Evolutionary conservation across 2,113 vertebrate species (phyloP).

Genomic region (Vanacampus margaritifer): DNA sequence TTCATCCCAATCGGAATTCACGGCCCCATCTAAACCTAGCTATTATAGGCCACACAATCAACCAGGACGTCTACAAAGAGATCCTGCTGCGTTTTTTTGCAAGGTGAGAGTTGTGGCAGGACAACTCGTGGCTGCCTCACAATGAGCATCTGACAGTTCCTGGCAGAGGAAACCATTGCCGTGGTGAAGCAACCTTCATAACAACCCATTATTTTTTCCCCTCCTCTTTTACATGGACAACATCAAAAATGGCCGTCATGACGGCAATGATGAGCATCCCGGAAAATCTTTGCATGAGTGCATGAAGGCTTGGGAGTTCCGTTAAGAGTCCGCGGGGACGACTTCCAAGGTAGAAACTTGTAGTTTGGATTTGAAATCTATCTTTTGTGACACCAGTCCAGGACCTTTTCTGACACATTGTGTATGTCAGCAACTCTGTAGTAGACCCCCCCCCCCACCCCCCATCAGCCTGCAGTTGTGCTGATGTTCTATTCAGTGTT

Average conservation of each 20-base stretch:
- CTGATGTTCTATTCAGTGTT: slow-evolving; percentile 36
- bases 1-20: too few relatives aligned
- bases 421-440: neutral
- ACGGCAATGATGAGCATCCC: too few relatives aligned
- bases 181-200: neutral
- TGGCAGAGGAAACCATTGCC: neutral
- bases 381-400: neutral
- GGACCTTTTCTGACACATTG: neutral
- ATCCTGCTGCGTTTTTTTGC: neutral
- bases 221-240: too few relatives aligned
- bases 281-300: neutral
- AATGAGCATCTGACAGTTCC: neutral
- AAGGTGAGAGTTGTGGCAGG: too few relatives aligned
- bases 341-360: neutral
- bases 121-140: neutral
- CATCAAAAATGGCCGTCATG: too few relatives aligned
- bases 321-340: neutral
- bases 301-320: neutral
- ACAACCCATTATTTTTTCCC: neutral
- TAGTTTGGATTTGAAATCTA: neutral
- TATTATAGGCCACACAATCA: neutral
- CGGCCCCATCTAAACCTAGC: too few relatives aligned
- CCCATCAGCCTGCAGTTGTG: slow-evolving; percentile 11
- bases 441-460: neutral
- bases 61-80: neutral